Base-by-base conservation (phyloP, 2,113 vertebrate species). In the Daphoenositta chrysoptera region DNA sequence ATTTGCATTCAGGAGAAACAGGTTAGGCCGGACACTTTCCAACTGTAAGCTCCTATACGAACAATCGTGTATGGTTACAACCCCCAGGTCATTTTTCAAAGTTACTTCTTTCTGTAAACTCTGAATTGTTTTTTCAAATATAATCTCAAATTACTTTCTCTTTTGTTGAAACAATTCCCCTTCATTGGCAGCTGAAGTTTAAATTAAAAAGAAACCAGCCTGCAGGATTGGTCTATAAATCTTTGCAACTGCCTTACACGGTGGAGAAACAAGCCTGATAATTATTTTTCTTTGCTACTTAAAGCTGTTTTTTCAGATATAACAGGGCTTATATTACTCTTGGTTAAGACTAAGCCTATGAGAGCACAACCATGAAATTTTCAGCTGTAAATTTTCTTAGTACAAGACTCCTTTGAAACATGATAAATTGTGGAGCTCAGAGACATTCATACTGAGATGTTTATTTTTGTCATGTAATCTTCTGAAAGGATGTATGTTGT, bases 1-100 rank as follows among this genome's bases (percentile, higher is more conserved):
- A 95, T 94, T 91, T 94, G 91, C 95, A 92, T 91, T 91, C 94
- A 91, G 72, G 95, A 94, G 86, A 71, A 97, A 95, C 95, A 94
- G 93, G 95, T 96, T 92, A 54, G 87, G 68, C 68, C 15, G 0
- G 93, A 50, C 9, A 0, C 86, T 70, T 93, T 30, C 79, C 88
- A 70, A 2, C 82, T 42, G 31, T 40, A 23, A 56, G 71, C 60
- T 89, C 44, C 86, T 78, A 18, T 83, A 91, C 90, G 95, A 96
- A 89, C 90, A 93, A 87, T 90, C 2, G 13, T 8, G 47, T 75
- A 68, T 7, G 71, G 86, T 89, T 95, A 80, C 68, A 90, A 54
- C 60, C 51, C 87, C 37, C 80, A 53, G 83, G 83, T 71, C 61
- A 40, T 87, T 96, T 95, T 94, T 92, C 64, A 48, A 78, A 89